A percentile compares a stretch with the other conserved stretches of the same genome.
Conservation (phyloP, 2,797 vertebrate genomes). For the Pangasius larnaudii region DNA sequence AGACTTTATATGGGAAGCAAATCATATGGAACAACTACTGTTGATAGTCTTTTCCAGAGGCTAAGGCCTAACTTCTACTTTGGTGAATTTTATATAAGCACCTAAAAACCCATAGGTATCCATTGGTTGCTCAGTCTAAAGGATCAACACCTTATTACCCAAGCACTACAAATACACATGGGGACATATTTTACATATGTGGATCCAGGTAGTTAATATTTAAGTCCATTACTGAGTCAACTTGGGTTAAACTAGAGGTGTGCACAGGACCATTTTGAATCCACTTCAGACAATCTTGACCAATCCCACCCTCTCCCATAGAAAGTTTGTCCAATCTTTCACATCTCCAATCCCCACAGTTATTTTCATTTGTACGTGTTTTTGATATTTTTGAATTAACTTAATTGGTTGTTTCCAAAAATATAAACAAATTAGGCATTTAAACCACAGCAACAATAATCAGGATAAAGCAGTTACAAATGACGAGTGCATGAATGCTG, state of each 20-base stretch:
- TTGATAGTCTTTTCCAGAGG: not conserved
- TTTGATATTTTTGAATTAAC: not conserved
- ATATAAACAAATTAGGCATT: not conserved
- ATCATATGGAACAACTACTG: not conserved
- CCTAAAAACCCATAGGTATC: not conserved
- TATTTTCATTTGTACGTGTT: not conserved
- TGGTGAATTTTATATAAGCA: not conserved
- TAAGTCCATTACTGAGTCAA: not conserved
- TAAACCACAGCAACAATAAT: not conserved
- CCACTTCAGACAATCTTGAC: not conserved
- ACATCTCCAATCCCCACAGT: not conserved
- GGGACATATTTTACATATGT: not conserved
- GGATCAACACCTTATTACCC: not conserved
- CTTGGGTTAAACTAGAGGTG: not conserved
- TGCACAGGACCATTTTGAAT: not conserved
- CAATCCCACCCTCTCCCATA: not conserved
- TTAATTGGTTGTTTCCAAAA: not conserved
- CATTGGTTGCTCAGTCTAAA: not conserved
- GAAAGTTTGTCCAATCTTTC: not conserved
- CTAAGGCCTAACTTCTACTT: not conserved
- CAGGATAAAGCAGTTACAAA: not conserved
- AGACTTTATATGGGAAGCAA: not conserved
- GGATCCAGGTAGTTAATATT: not conserved
- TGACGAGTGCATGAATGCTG: not conserved
- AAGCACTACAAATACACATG: not conserved